Evolutionary conservation across 1,140 invertebrate species (phyloP).

Genomic region (Eumeta japonica): DNA sequence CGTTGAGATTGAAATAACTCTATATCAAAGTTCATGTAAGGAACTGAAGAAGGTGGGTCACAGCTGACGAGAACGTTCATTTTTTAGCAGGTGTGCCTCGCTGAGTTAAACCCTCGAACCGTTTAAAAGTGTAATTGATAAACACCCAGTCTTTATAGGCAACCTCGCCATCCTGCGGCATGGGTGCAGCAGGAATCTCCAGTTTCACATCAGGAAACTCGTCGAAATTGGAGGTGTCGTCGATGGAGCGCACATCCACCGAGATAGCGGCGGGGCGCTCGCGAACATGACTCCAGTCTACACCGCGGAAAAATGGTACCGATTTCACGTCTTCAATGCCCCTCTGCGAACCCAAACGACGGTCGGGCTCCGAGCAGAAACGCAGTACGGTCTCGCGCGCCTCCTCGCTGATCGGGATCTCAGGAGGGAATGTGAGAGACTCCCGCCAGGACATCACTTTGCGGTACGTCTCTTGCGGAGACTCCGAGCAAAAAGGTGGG

Average conservation of each 20-base stretch:
- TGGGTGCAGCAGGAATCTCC: constrained; percentile 87
- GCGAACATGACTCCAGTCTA: constrained; percentile 95
- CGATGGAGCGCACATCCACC: constrained; percentile 89
- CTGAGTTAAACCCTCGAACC: constrained; percentile 95
- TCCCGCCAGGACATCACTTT: constrained; percentile 99
- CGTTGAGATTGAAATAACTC: no score
- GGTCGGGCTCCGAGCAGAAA: constrained; percentile 94
- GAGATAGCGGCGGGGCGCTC: constrained; percentile 96
- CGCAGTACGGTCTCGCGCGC: constrained; percentile 82
- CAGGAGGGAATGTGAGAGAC: constrained; percentile 95
- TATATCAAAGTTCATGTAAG: constrained; percentile 9
- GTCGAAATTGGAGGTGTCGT: constrained; percentile 99
- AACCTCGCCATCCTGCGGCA: constrained; percentile 79
- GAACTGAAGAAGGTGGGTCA: constrained; percentile 2
- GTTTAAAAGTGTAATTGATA: constrained; percentile 99
- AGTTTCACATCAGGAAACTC: constrained; percentile 99
- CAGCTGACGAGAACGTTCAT: constrained; percentile 31
- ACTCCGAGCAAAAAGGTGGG: constrained; percentile 99
- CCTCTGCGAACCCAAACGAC: constrained; percentile 85
- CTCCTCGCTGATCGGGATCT: constrained; percentile 97
- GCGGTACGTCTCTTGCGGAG: constrained; percentile 97
- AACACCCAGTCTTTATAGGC: constrained; percentile 98
- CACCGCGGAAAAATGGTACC: constrained; percentile 85
- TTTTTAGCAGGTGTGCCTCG: constrained; percentile 77
- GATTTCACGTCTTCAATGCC: constrained; percentile 86